These are phyloP conservation scores for Garrulus glandarius DNA, from an alignment of 2,797 vertebrate species.

Conservation along the genomic window DNA sequence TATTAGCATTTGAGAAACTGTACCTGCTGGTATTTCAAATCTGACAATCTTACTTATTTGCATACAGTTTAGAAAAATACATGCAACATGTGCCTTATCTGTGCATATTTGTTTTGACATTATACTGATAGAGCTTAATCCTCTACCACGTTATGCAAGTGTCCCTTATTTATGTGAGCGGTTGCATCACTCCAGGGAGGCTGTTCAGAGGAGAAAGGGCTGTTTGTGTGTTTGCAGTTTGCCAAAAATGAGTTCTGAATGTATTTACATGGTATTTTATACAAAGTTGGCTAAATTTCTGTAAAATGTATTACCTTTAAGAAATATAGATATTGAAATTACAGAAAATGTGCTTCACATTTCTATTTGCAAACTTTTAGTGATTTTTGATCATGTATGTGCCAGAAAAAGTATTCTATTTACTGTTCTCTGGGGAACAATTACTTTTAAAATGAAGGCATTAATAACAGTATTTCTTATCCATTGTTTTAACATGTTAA, in stretches of 20 bases:
- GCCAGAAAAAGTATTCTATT: constrained; percentile 23
- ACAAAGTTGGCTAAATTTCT: not conserved
- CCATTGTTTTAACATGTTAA: constrained; percentile 47
- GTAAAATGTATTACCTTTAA: constrained; percentile 14
- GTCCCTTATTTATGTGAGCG: not conserved
- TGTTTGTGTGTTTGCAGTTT: not conserved
- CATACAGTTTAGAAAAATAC: not conserved
- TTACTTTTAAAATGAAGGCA: constrained; percentile 62
- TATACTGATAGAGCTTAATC: not conserved
- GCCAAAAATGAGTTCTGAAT: not conserved
- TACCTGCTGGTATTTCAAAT: not conserved
- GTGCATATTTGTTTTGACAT: not conserved
- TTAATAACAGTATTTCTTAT: constrained; percentile 56
- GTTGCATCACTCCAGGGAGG: not conserved
- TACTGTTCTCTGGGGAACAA: constrained; percentile 57
- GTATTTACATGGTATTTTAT: constrained; percentile 37
- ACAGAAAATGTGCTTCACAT: not conserved
- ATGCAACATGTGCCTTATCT: not conserved
- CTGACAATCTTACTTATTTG: not conserved
- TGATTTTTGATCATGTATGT: constrained; percentile 3
- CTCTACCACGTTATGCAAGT: not conserved
- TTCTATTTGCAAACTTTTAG: not conserved
- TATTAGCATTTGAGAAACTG: not conserved
- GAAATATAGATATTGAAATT: not conserved
- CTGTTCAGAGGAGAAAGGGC: not conserved